Evolutionary conservation across 2,797 vertebrate genomes (phyloP).

Genomic region (Protosalanx chinensis): DNA sequence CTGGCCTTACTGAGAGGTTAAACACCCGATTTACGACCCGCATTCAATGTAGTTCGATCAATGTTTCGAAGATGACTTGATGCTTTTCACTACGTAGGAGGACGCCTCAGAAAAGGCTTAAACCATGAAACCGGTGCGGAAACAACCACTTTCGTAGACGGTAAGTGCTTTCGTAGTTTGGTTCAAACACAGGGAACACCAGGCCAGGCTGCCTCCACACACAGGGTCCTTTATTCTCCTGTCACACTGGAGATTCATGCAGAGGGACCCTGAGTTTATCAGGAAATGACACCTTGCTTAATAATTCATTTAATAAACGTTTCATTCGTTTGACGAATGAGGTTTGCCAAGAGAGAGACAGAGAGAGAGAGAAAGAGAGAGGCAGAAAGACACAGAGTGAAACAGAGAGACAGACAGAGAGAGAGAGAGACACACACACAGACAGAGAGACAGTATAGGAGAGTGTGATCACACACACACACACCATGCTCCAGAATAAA

Average conservation of each 20-base stretch:
- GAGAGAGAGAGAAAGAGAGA: neutral
- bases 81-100: too few relatives aligned
- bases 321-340: slow-evolving; percentile 8
- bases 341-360: neutral
- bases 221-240: neutral
- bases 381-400: too few relatives aligned
- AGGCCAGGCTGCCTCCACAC: neutral
- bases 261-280: neutral
- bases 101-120: too few relatives aligned
- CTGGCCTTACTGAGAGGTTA: neutral
- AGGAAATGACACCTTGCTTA: slow-evolving; percentile 2
- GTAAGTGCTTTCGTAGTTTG: neutral
- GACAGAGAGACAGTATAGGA: slow-evolving; percentile 18
- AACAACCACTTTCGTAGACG: too few relatives aligned
- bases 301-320: slow-evolving; percentile 6
- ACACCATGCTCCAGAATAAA: slow-evolving; percentile 51
- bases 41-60: too few relatives aligned
- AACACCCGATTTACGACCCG: too few relatives aligned
- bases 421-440: neutral
- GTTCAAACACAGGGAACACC: neutral
- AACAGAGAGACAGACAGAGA: neutral
- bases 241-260: slow-evolving; percentile 1
- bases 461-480: slow-evolving; percentile 25
- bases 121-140: too few relatives aligned
- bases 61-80: too few relatives aligned